Evolutionary conservation across 2,113 vertebrate genomes (phyloP), one percentile per base, ranked within the genome.

Genomic region (Vulpes lagopus): DNA sequence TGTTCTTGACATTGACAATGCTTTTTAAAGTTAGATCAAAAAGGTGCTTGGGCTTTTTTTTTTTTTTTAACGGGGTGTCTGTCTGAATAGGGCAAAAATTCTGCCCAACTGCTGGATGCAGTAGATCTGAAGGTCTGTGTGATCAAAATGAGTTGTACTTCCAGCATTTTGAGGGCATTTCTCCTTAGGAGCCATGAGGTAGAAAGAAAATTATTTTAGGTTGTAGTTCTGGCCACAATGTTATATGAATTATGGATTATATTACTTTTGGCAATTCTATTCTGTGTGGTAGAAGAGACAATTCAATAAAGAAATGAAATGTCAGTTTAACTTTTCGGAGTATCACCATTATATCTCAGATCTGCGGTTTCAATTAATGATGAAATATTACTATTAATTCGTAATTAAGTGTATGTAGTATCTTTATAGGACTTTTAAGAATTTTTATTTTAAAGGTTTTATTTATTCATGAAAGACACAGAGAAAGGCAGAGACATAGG

Each of bases 1-100:
- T 35, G 71, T 94, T 96, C 88, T 98, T 94, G 43, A 97, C 32
- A 96, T 20, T 95, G 94, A 91, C 91, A 95, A 94, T 96, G 88
- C 25, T 91, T 98, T 97, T 95, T 83, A 84, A 98, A 98, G 74
- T 96, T 89, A 98, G 97, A 97, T 97, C 94, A 96, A 97, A 97
- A 97, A 85, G 76, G n/a, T 69, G 20, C 11, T 78, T 65, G 57
- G 6, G 1, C 0, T 62, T 35, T 92, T 96, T 87, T 22, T n/a
- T 49, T 91, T 27, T 91, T 86, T 87, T 62, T 5, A 82, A 81
- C 57, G 55, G 89, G 32, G 38, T 96, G 15, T 96, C 91, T 98
- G 49, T 91, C 60, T 96, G n/a, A 97, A 85, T 1, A 84, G 64
- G 67, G 91, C 62, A 80, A 88, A 65, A 82, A 2, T 80, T 87